phyloP scores from a whole-genome alignment of 2,888 invertebrate genomes.

The Rhamnusium bicolor region DNA sequence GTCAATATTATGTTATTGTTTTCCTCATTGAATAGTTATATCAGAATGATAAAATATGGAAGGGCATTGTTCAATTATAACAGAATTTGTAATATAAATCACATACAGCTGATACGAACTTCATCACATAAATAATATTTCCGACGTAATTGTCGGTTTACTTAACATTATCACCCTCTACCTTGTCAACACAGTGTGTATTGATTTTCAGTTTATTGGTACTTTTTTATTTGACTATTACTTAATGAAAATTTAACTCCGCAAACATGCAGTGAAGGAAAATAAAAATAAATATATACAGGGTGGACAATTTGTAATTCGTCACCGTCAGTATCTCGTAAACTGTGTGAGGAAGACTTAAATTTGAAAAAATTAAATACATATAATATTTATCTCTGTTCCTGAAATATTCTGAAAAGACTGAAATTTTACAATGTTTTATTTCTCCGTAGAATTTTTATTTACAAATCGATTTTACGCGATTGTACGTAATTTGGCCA shows the following conservation, averaged over 20 bases:
- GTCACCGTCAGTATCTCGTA: too few species aligned
- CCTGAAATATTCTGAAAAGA: too few species aligned
- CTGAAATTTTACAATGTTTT: too few species aligned
- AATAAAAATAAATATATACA: neutral
- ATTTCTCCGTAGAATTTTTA: too few species aligned
- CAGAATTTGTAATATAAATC: slow-evolving; percentile 31
- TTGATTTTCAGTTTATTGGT: neutral
- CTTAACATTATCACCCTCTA: neutral
- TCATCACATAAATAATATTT: slow-evolving; percentile 25
- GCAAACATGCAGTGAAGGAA: neutral
- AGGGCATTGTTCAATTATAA: slow-evolving; percentile 3
- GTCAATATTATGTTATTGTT: neutral
- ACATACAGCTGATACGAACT: slow-evolving; percentile 4
- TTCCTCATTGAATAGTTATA: slow-evolving; percentile 1
- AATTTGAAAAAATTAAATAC: too few species aligned
- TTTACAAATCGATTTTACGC: too few species aligned
- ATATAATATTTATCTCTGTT: too few species aligned
- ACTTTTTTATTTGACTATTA: neutral
- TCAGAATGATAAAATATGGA: slow-evolving; percentile 8
- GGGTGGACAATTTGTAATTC: too few species aligned
- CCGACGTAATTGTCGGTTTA: neutral
- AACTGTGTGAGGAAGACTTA: too few species aligned
- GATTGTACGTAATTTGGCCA: too few species aligned
- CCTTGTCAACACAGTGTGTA: neutral
- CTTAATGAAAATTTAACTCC: neutral